Evolutionary conservation across 2,888 invertebrate species (phyloP), one percentile per base, ranked within the genome.

Genomic region (Sialis lutaria): DNA sequence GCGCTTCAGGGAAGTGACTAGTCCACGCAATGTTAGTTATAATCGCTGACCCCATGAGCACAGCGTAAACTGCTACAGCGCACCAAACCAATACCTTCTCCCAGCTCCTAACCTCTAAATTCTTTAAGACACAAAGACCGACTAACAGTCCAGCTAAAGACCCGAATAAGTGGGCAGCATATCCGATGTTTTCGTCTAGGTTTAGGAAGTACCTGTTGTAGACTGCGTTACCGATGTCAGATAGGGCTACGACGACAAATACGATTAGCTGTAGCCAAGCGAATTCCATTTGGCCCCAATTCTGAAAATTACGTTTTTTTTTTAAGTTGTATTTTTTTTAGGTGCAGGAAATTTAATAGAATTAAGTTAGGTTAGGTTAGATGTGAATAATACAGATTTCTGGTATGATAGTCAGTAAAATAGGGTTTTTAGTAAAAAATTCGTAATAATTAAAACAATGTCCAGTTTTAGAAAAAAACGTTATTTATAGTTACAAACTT

Each of bases 201-300:
- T 42, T 22, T 12, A 77, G 68, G 50, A 79, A 71, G 63, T 93
- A 91, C 10, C 90, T 73, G 61, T 87, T 83, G 67, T 93, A 95
- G 33, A 97, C 75, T 0, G 96, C 93, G 8, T 89, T 82, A 22
- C 90, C 88, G 44, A 92, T 72, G 65, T 98, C 97, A 39, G 83
- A 79, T 0, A 72, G 75, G 5, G 86, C 84, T 52, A 96, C 74
- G 6, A 90, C 63, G 0, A 90, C 55, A 60, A 97, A 87, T 13
- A 92, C 77, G 6, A 86, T 60, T 30, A 96, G 69, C 58, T 96
- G 88, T 6, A 88, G 71, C 53, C 85, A 74, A 1, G 91, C 90
- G 61, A 83, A 91, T 58, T 93, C 88, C 97, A 98, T 98, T 67
- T 97, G 92, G 10, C 76, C 72, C 89, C 93, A 98, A 65, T 98